Conservation (phyloP, 2,113 vertebrate genomes). For the Anhinga rufa region DNA sequence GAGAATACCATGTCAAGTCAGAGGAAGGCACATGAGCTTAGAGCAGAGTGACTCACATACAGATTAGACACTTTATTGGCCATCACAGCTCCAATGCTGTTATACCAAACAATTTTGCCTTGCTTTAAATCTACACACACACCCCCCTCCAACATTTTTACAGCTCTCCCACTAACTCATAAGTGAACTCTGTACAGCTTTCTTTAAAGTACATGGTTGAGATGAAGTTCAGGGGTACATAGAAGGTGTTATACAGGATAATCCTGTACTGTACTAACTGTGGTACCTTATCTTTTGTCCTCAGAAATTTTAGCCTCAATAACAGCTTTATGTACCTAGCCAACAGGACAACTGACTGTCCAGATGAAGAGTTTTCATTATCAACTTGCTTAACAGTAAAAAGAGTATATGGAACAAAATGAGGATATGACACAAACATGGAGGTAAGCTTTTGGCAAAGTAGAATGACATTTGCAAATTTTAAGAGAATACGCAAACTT, state of each 20-base stretch:
- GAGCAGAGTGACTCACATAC: neutral
- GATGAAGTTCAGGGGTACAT: neutral
- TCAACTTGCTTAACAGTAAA: neutral
- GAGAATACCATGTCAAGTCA: neutral
- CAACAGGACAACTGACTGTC: neutral
- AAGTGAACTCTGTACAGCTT: neutral
- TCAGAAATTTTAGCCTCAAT: neutral
- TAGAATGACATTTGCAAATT: neutral
- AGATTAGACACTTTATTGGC: neutral
- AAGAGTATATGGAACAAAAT: neutral
- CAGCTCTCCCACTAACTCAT: neutral
- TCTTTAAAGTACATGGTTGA: neutral
- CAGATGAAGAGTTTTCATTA: neutral
- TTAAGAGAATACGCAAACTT: neutral
- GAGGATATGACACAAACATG: neutral
- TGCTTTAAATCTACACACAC: slow-evolving; percentile 1
- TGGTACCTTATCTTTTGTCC: neutral
- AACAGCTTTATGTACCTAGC: neutral
- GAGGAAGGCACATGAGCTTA: neutral
- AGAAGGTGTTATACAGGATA: neutral
- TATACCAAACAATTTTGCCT: neutral
- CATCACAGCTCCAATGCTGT: neutral
- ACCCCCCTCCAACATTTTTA: slow-evolving; percentile 24
- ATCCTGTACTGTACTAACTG: neutral
- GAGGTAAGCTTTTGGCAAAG: neutral